Evolutionary conservation across 1,140 invertebrate species (phyloP).

Genomic region (Saccostrea echinata): DNA sequence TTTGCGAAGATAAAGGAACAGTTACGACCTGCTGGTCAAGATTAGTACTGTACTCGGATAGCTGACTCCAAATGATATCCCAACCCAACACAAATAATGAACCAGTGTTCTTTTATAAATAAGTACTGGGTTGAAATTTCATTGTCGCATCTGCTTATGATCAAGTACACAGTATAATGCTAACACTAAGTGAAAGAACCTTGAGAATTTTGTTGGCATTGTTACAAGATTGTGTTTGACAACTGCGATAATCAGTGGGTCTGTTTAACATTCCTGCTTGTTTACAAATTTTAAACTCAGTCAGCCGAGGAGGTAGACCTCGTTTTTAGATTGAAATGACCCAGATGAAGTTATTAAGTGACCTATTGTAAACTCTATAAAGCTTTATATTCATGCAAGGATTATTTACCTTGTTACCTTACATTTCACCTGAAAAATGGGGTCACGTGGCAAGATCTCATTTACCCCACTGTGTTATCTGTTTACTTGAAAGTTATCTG

Average conservation of each 20-base stretch:
- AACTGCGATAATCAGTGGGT: neutral
- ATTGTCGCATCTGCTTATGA: too few species aligned
- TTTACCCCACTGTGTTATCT: too few species aligned
- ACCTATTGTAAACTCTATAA: neutral
- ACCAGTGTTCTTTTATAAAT: too few species aligned
- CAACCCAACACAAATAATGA: too few species aligned
- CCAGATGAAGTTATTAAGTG: neutral
- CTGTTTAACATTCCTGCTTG: slow-evolving; percentile 24
- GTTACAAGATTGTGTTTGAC: slow-evolving; percentile 20
- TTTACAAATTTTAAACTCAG: slow-evolving; percentile 39
- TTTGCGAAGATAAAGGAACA: too few species aligned
- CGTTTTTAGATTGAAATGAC: slow-evolving; percentile 4
- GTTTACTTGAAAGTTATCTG: too few species aligned
- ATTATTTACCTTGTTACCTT: neutral
- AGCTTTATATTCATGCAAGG: neutral
- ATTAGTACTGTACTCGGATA: too few species aligned
- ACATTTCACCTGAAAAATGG: neutral
- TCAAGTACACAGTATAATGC: neutral
- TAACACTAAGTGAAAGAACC: neutral
- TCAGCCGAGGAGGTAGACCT: slow-evolving; percentile 8
- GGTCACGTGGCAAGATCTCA: neutral
- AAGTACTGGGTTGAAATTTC: too few species aligned
- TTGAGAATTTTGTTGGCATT: slow-evolving; percentile 22
- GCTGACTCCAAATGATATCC: too few species aligned
- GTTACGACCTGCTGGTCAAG: too few species aligned